Evolutionary conservation across 1,140 invertebrate species (phyloP).

Genomic region (Theocolax elegans): DNA sequence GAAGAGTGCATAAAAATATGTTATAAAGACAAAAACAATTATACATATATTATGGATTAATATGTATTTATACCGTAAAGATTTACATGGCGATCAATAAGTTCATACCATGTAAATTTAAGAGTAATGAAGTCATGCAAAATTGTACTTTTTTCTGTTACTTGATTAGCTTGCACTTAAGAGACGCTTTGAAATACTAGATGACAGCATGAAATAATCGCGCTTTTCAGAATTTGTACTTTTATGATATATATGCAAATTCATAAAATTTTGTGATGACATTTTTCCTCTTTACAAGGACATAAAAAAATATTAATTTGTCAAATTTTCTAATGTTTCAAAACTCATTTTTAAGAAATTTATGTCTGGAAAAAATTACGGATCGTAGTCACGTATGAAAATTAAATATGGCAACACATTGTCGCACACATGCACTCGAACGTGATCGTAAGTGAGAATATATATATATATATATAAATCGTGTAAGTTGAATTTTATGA

Average conservation of each 20-base stretch:
- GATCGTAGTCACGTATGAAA: too few species aligned
- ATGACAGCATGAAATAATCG: too few species aligned
- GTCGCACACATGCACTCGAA: slow-evolving; percentile 24
- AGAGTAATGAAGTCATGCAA: slow-evolving; percentile 20
- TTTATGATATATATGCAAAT: too few species aligned
- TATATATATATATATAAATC: not conserved
- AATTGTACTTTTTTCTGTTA: slow-evolving; percentile 22
- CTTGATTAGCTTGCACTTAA: not conserved
- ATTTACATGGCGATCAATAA: slow-evolving; percentile 56
- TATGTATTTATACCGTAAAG: slow-evolving; percentile 28
- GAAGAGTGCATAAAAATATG: slow-evolving; percentile 17
- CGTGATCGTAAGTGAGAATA: slow-evolving; percentile 1
- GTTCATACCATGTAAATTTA: slow-evolving; percentile 51
- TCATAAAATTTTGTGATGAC: too few species aligned
- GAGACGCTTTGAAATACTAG: too few species aligned
- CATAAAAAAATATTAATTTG: too few species aligned
- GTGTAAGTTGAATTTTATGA: slow-evolving; percentile 4
- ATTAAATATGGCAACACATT: not conserved
- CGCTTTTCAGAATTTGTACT: not conserved
- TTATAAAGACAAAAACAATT: slow-evolving; percentile 33
- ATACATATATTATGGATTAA: not conserved
- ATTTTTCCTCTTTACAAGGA: too few species aligned
- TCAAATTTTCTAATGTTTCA: too few species aligned
- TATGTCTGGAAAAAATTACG: too few species aligned
- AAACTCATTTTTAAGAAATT: too few species aligned